phyloP scores from a whole-genome alignment of 2,113 vertebrate species.

The Gambusia holbrooki region DNA sequence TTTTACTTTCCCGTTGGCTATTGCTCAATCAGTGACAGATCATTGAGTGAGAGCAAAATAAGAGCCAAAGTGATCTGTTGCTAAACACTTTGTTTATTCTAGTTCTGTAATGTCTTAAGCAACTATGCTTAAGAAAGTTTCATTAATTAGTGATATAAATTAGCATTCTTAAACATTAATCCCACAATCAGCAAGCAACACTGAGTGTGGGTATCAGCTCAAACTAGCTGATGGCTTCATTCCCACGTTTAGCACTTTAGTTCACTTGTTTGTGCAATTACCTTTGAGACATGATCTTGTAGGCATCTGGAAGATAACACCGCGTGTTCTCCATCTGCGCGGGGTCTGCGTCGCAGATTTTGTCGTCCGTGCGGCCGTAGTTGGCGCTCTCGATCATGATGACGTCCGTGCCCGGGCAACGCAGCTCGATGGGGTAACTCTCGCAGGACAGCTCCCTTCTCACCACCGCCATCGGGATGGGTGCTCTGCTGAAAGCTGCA shows the following conservation, averaged over 20 bases:
- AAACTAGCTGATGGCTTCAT: not conserved
- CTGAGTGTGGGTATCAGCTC: not conserved
- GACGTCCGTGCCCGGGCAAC: conserved; percentile 96
- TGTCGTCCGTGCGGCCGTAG: conserved; percentile 97
- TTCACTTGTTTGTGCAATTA: conserved; percentile 51
- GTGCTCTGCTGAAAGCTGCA: conserved; percentile 94
- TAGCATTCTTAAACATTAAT: not conserved
- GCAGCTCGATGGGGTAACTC: conserved; percentile 97
- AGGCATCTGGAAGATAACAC: conserved; percentile 97
- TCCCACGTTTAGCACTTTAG: not conserved
- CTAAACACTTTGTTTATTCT: not conserved
- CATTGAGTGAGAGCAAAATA: not conserved
- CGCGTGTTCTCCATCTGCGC: conserved; percentile 99
- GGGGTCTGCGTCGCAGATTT: conserved; percentile 98
- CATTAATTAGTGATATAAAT: not conserved
- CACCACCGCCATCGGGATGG: conserved; percentile 97
- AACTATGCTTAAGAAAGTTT: not conserved
- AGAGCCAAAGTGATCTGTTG: not conserved
- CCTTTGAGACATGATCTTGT: conserved; percentile 99
- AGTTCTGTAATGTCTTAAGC: not conserved
- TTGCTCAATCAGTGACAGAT: not conserved
- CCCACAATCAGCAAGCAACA: not conserved
- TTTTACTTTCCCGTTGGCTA: not conserved
- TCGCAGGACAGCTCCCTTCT: conserved; percentile 97
- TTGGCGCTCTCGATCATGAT: conserved; percentile 99